These are phyloP conservation scores for Chloropsis cyanopogon DNA, from an alignment of 2,113 vertebrate genomes.

Conservation along the genomic window DNA sequence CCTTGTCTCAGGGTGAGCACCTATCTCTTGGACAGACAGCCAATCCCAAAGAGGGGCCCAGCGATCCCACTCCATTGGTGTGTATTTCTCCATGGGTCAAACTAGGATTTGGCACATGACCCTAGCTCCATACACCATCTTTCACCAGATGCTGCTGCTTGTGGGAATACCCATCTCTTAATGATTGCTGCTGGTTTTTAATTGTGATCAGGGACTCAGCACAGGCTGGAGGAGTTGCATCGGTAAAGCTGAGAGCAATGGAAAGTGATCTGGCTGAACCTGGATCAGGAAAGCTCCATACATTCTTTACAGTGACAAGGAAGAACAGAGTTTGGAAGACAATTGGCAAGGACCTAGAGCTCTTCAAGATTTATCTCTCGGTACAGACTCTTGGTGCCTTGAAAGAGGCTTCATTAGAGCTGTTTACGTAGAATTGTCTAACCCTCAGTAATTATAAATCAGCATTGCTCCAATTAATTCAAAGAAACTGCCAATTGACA, in stretches of 20 bases:
- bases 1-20: not conserved
- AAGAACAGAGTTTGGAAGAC: not conserved
- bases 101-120: not conserved
- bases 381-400: not conserved
- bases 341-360: not conserved
- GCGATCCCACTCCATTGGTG: not conserved
- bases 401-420: not conserved
- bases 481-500: not conserved
- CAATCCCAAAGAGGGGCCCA: not conserved
- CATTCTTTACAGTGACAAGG: not conserved
- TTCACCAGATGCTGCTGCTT: not conserved
- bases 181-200: not conserved
- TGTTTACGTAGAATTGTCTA: not conserved
- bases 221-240: not conserved
- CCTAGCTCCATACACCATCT: not conserved
- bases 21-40: not conserved
- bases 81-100: not conserved
- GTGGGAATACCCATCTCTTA: not conserved
- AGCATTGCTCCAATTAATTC: not conserved
- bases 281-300: not conserved
- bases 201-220: not conserved
- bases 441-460: not conserved
- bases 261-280: not conserved
- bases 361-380: not conserved
- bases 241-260: not conserved